phyloP scores from a whole-genome alignment of 2,113 vertebrate genomes.

The Paraplagusia blochii region DNA sequence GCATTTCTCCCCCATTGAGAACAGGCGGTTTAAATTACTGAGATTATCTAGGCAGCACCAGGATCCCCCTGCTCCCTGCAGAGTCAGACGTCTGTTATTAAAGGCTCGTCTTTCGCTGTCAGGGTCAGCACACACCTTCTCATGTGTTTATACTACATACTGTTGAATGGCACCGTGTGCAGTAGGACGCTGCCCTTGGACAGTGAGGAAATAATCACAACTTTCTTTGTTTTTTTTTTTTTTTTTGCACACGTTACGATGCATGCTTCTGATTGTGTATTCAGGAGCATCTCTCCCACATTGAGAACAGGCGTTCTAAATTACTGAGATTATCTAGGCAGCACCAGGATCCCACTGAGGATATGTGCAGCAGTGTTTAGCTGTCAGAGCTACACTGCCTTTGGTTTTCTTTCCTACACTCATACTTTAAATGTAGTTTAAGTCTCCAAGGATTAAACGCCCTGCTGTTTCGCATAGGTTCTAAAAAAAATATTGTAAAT shows the following conservation, averaged over 20 bases:
- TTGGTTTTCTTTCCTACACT: not conserved
- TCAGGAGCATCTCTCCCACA: not conserved
- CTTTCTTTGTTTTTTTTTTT: not conserved
- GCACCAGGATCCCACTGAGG: not conserved
- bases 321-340: not conserved
- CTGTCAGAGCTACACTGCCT: not conserved
- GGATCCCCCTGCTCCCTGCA: slow-evolving; percentile 45
- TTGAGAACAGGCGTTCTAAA: not conserved
- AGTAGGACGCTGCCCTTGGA: slow-evolving; percentile 34
- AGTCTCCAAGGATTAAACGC: not conserved
- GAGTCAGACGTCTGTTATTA: slow-evolving; percentile 69
- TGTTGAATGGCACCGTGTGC: slow-evolving; percentile 15
- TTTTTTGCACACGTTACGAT: too few relatives aligned
- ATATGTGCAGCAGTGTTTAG: not conserved
- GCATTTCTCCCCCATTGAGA: not conserved
- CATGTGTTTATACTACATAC: slow-evolving; percentile 18
- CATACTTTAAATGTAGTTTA: not conserved
- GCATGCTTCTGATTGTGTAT: not conserved
- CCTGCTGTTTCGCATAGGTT: not conserved
- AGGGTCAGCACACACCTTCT: slow-evolving; percentile 60
- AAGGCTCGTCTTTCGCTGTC: slow-evolving; percentile 67
- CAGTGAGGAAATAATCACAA: slow-evolving; percentile 22
- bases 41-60: not conserved
- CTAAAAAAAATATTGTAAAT: not conserved
- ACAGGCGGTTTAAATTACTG: not conserved